Evolutionary conservation across 2,797 vertebrate genomes (phyloP), one percentile per base, ranked within the genome.

Genomic region (Chromobotia macracanthus): DNA sequence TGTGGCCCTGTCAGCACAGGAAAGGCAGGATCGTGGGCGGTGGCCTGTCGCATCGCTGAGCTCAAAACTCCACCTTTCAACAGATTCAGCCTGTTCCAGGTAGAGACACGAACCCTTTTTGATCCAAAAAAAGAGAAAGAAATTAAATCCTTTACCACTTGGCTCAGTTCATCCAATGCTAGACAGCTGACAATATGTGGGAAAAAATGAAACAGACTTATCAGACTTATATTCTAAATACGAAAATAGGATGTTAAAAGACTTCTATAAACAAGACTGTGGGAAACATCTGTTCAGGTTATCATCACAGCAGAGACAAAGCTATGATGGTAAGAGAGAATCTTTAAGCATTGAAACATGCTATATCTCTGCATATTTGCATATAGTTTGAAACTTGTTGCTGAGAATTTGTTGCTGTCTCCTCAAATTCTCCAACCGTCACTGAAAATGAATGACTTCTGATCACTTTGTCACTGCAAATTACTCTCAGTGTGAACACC

Each of bases 41-140:
- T 92, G 35, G 97, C 96, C 63, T 95, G 94, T 2, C 92, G 93
- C 94, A 99, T 93, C 19, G 95, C 93, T 73, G 96, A 93, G 73
- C 95, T 97, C 85, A 99, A 89, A 18, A 92, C 94, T 51, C 96
- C 96, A 0, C 93, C 89, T 88, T 94, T 96, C 83, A 99, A 91
- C 78, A 96, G 94, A 88, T 95, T 98, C 50, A 99, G 85, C 66
- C 97, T 93, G 90, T 98, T 98, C 97, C 97, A 99, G 0, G 97
- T 99, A 46, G 97, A 99, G 73, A 99, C 94, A 0, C 97, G 94
- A 28, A 99, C 90, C 92, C 98, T 99, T 92, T 23, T 1, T 46
- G 70, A 18, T 18, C 50, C n/a, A 41, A 44, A 19, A 75, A 61
- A 1, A 63, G 2, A 56, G 5, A 18, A 16, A 15, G 25, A 38